Percentiles rank a stretch among this genome's conserved stretches.
These are phyloP conservation scores for Typhlomys cinereus DNA, from an alignment of 2,113 vertebrate genomes.

Conservation along the genomic window DNA sequence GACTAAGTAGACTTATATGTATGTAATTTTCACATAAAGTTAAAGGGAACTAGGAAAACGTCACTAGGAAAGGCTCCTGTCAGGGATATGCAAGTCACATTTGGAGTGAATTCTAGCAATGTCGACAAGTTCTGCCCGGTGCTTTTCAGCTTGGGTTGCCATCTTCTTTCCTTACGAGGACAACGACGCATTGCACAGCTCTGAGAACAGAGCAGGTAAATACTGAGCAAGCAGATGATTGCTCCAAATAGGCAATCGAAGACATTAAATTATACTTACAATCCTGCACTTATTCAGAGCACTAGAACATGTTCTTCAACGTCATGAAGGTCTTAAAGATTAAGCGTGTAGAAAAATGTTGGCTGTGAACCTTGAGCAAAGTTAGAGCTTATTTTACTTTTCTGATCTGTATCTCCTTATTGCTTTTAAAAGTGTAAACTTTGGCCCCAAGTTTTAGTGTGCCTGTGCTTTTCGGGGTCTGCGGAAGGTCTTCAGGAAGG, in stretches of 20 bases:
- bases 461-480: neutral
- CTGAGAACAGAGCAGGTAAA: neutral
- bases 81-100: neutral
- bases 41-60: neutral
- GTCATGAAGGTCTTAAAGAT: neutral
- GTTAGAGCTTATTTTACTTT: neutral
- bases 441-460: neutral
- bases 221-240: neutral
- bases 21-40: neutral
- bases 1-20: neutral
- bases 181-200: neutral
- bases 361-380: conserved; percentile 3
- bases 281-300: neutral
- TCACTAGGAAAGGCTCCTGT: neutral
- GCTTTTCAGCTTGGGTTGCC: neutral
- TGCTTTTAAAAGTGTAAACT: neutral
- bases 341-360: neutral
- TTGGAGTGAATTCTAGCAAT: neutral
- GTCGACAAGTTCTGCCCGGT: neutral
- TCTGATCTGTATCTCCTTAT: neutral
- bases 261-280: neutral
- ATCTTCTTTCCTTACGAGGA: neutral
- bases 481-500: neutral
- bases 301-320: neutral
- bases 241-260: conserved; percentile 31